A percentile compares a stretch with the other conserved stretches of the same genome.
phyloP scores from a whole-genome alignment of 2,888 invertebrate genomes.

The Limnephilus auricula region DNA sequence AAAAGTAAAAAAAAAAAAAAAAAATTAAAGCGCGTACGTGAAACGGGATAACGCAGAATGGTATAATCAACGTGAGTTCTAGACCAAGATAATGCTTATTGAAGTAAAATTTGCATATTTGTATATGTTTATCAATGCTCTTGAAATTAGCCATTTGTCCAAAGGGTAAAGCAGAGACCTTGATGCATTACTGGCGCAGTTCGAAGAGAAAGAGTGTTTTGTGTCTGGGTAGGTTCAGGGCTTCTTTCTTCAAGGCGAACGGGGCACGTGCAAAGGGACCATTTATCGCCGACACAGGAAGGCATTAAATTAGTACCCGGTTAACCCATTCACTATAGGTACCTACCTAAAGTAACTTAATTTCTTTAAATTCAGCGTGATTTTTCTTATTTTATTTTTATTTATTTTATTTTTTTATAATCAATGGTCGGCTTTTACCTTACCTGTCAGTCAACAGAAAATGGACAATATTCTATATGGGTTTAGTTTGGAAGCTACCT shows the following conservation, averaged over 20 bases:
- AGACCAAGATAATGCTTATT: not conserved
- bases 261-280: not conserved
- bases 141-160: not conserved
- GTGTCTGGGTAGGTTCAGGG: not conserved
- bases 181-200: not conserved
- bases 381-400: no score
- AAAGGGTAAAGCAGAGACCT: slow-evolving; percentile 3
- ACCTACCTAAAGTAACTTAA: not conserved
- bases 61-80: no score
- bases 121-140: not conserved
- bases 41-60: no score
- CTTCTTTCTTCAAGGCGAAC: not conserved
- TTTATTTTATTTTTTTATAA: not conserved
- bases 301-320: not conserved
- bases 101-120: no score
- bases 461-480: no score
- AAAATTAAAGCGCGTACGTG: no score
- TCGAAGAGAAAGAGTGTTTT: not conserved
- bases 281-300: not conserved
- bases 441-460: not conserved
- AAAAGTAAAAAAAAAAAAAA: no score
- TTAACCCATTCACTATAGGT: not conserved
- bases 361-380: not conserved
- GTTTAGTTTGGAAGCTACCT: no score
- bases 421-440: not conserved